A percentile compares a stretch with the other conserved stretches of the same genome.
Conservation (phyloP, 2,797 vertebrate genomes). For the Gobio occitaniae region DNA sequence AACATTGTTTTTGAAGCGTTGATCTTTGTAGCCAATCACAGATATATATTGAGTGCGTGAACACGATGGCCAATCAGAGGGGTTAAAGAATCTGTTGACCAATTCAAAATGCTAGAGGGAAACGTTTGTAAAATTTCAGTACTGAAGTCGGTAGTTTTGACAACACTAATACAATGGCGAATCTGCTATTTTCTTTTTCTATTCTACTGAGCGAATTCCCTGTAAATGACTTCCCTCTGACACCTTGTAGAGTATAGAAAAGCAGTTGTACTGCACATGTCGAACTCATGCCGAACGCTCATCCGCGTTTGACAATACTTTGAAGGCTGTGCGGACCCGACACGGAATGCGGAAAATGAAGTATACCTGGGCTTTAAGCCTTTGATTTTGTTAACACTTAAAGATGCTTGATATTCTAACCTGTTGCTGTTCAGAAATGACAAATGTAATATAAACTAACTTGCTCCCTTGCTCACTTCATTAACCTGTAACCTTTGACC, state of each 20-base stretch:
- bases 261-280: neutral
- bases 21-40: too few species aligned
- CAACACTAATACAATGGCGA: neutral
- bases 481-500: slow-evolving; percentile 73
- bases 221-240: neutral
- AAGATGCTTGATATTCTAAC: slow-evolving; percentile 41
- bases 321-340: neutral
- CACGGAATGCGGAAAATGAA: neutral
- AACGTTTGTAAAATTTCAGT: too few species aligned
- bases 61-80: too few species aligned
- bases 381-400: slow-evolving; percentile 62
- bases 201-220: neutral
- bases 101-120: too few species aligned
- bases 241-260: neutral
- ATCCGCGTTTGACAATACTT: neutral
- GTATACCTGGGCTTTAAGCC: slow-evolving; percentile 44
- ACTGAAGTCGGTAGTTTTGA: too few species aligned
- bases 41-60: too few species aligned
- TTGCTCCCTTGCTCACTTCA: slow-evolving; percentile 52
- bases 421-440: slow-evolving; percentile 33
- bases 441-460: slow-evolving; percentile 67
- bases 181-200: neutral
- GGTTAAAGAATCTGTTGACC: too few species aligned
- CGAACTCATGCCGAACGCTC: neutral
- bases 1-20: too few species aligned